Percentiles rank a stretch among this genome's conserved stretches.
These are phyloP conservation scores for Diadophis punctatus DNA, from an alignment of 2,113 vertebrate genomes.

Conservation along the genomic window DNA sequence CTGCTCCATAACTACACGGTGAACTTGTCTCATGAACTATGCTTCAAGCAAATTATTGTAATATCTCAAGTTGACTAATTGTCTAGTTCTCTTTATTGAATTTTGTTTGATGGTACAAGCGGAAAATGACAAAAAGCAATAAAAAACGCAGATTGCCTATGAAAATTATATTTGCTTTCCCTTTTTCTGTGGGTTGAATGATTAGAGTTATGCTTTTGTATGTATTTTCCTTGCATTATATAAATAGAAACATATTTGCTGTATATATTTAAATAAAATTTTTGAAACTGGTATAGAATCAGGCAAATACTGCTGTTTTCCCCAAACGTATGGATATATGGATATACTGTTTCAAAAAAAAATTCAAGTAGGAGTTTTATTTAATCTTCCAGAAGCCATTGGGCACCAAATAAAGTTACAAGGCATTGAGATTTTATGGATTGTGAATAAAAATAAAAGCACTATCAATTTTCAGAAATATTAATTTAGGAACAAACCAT, in stretches of 20 bases:
- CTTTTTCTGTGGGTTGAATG: background rate
- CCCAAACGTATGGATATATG: background rate
- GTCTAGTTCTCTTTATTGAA: background rate
- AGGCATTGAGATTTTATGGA: background rate
- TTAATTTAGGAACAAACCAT: background rate
- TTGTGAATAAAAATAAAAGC: background rate
- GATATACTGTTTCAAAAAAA: background rate
- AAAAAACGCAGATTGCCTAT: background rate
- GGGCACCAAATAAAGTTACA: background rate
- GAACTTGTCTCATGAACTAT: background rate
- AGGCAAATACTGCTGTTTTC: background rate
- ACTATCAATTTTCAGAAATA: background rate
- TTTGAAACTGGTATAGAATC: background rate
- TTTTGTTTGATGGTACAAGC: background rate
- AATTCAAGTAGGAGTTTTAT: background rate
- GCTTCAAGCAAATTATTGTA: background rate
- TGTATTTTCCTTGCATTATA: background rate
- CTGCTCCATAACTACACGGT: background rate
- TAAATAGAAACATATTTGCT: background rate
- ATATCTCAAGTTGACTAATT: background rate
- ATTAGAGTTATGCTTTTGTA: background rate
- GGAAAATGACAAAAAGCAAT: background rate
- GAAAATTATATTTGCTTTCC: background rate
- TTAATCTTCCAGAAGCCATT: background rate
- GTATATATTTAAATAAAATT: background rate